Base-by-base conservation (phyloP, 1,140 invertebrate genomes). In the Musca vetustissima region DNA sequence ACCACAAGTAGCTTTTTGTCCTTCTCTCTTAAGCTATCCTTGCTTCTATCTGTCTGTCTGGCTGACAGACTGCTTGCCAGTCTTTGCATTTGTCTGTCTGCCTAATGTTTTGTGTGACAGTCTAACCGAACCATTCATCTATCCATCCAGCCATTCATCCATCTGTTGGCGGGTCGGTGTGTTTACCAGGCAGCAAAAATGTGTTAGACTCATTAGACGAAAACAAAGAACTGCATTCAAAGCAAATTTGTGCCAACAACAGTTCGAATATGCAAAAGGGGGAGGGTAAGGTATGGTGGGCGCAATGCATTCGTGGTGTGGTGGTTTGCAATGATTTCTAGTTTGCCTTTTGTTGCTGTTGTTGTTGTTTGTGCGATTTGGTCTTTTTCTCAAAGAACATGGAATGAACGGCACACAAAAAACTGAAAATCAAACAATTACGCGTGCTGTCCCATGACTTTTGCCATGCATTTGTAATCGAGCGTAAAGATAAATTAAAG, bases 381-480 rank as follows among this genome's bases (percentile, higher is more conserved):
- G 48, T 17, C 21, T 52, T 6, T 19, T 19, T 21, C 21, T 43
- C 15, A 61, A 19, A 43, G 36, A 61, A 61, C 57, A 61, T 36
- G 4, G 36, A 11, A 43, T 43, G 36, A 43, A 43, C 36, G 36
- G 6, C 4, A 43, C 36, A 43, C 7, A 43, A 43, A 43, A 43
- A 43, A 43, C 6, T 13, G 36, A 13, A 43, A 43, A 43, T 4
- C 13, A 9, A 61, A 61, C 17, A 61, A 13, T 43, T 43, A 61
- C 57, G 57, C 57, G 57, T 61, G 57, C 36, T 61, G 57, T 32
- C 57, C 57, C 32, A 61, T 61, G 57, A 61, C 57, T 61, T 61
- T 61, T 61, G 57, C 28, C 57, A 61, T 61, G 36, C 57, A 61
- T 61, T 61, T 61, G 57, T 61, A 61, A 61, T 61, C 57, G 36